Evolutionary conservation across 2,113 vertebrate genomes (phyloP), one percentile per base, ranked within the genome.

Genomic region (Microtus pennsylvanicus): DNA sequence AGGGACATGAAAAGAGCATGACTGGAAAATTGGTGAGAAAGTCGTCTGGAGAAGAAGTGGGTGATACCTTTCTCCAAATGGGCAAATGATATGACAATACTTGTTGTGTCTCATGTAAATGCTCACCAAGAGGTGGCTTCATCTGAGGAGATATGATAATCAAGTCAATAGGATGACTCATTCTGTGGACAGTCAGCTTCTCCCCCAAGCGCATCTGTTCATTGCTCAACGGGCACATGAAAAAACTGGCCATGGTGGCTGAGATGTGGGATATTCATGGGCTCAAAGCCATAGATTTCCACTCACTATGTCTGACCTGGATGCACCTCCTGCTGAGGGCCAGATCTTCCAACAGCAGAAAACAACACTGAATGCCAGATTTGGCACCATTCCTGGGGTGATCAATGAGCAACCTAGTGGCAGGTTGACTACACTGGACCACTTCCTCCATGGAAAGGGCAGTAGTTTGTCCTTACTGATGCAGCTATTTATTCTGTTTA

Each of bases 201-300:
- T n/a, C 17, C 14, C 33, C 33, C 1, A 2, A n/a, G 69, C 1
- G 1, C 7, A n/a, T 70, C 13, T 5, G 16, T 35, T 70, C 14
- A 70, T 35, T 70, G 67, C 16, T 35, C 69, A 70, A 70, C 7
- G 5, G 16, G 33, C 2, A 16, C 0, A 70, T 19, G 5, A 69
- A 17, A 16, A 70, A 19, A 35, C 30, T 35, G 16, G 33, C 2
- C 33, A 70, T 70, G 33, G 16, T 17, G 2, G 16, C 69, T n/a
- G 69, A 70, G 14, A 70, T n/a, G 69, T 16, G 69, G 14, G 5
- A 16, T n/a, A 70, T 70, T 70, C 69, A 70, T 35, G 69, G 33
- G 1, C 14, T 19, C 33, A 70, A 35, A 33, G 7, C 14, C 69
- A 35, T 70, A 6, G 69, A n/a, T 14, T 35, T 19, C 33, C 19